Evolutionary conservation across 2,113 vertebrate genomes (phyloP), one percentile per base, ranked within the genome.

Genomic region (Nansenia antarctica): DNA sequence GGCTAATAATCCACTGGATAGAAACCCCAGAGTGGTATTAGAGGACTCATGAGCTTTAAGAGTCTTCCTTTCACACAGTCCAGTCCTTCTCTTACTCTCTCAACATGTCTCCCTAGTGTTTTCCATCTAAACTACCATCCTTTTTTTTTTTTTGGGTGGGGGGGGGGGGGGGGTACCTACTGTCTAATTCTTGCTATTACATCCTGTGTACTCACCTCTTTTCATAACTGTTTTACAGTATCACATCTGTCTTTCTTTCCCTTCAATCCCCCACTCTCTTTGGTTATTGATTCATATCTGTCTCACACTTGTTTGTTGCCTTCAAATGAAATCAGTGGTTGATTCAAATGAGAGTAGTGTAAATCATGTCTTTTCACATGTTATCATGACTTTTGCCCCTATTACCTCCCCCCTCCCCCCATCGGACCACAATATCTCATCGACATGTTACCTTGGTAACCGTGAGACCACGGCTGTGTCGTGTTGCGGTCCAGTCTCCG

Each of bases 1-100:
- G 9, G 35, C 31, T 22, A 64, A 15, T 42, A 42, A 84, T 70
- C 72, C 67, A 3, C 37, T 61, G 74, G 74, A 80, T 73, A 62
- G 47, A 69, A 79, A 60, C 32, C 62, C 62, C 45, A 37, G 42
- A 62, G 42, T 32, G 1, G 76, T 67, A 64, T 75, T 70, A 70
- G 35, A 62, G 57, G 74, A 53, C 52, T 79, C 67, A 68, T 66
- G 39, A 42, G 22, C 65, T 30, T 67, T 77, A 84, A 84, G 70
- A 69, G 66, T 15, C 3, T 42, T 15, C 18, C 37, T 42, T 42
- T n/a, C n/a, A n/a, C n/a, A n/a, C 39, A 42, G 14, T 15, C 14
- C 37, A 15, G 37, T 42, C 1, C 59, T 52, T 54, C 53, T 74
- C 76, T 84, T 83, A 80, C 78, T 82, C 82, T 81, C 83, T 84